Conservation (phyloP, 2,797 vertebrate genomes). For the Cyprinodon diabolis region DNA sequence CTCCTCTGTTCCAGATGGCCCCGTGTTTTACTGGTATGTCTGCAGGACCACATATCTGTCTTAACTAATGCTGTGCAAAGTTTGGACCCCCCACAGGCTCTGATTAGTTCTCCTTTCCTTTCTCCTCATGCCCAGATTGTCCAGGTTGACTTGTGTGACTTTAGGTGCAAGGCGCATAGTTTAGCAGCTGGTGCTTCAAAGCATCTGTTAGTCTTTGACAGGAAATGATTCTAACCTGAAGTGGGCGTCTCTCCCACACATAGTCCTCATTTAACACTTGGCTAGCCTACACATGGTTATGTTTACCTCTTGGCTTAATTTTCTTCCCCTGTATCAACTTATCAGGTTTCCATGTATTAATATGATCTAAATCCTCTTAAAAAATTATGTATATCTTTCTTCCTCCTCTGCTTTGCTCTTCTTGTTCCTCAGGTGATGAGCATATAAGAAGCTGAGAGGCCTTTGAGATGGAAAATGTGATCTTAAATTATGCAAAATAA, state of each 20-base stretch:
- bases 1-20: constrained; percentile 69
- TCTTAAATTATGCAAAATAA: constrained; percentile 56
- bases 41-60: constrained; percentile 34
- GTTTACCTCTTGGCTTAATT: constrained; percentile 55
- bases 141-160: constrained; percentile 64
- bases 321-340: constrained; percentile 60
- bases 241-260: constrained; percentile 73
- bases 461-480: constrained; percentile 46
- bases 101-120: constrained; percentile 42
- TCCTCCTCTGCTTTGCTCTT: not conserved
- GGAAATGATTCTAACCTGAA: constrained; percentile 37
- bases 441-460: constrained; percentile 47
- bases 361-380: constrained; percentile 50
- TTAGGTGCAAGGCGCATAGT: constrained; percentile 50
- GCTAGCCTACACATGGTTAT: constrained; percentile 54
- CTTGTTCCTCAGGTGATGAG: constrained; percentile 28
- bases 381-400: constrained; percentile 30
- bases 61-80: constrained; percentile 55
- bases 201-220: constrained; percentile 65
- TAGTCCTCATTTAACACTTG: constrained; percentile 55
- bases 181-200: constrained; percentile 63
- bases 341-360: constrained; percentile 58
- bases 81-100: constrained; percentile 39
- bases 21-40: constrained; percentile 48
- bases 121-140: constrained; percentile 13